Evolutionary conservation across 2,797 vertebrate species (phyloP).

Genomic region (Rhodeus uyekii): DNA sequence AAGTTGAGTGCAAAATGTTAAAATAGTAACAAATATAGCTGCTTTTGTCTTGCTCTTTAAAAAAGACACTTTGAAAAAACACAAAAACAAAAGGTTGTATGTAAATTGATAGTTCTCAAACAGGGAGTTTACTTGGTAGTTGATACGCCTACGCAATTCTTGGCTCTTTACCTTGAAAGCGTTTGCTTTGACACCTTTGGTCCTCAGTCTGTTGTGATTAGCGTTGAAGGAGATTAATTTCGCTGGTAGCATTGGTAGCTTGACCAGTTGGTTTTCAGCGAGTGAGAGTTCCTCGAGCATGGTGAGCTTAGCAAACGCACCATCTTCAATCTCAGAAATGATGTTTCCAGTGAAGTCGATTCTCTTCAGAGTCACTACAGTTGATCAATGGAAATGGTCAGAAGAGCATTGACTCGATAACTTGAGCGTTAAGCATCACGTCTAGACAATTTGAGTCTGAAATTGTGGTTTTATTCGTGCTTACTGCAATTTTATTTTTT

Average conservation of each 20-base stretch:
- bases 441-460: background rate
- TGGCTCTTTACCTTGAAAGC: conserved; percentile 85
- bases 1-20: background rate
- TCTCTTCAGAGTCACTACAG: conserved; percentile 89
- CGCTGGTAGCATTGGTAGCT: conserved; percentile 88
- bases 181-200: conserved; percentile 91
- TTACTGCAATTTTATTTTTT: background rate
- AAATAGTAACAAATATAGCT: background rate
- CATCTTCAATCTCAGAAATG: conserved; percentile 96
- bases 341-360: conserved; percentile 94
- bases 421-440: background rate
- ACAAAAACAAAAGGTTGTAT: conserved; percentile 20
- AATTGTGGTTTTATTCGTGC: background rate
- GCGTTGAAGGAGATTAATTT: conserved; percentile 89
- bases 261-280: conserved; percentile 89
- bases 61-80: background rate
- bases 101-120: conserved; percentile 19
- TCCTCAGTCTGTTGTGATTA: conserved; percentile 91
- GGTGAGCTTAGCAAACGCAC: conserved; percentile 88
- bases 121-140: background rate
- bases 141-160: background rate
- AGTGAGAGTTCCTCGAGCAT: conserved; percentile 89
- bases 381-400: conserved; percentile 4
- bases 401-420: background rate
- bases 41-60: background rate